Conservation (phyloP, 2,797 vertebrate genomes). For the Pelochelys cantorii region DNA sequence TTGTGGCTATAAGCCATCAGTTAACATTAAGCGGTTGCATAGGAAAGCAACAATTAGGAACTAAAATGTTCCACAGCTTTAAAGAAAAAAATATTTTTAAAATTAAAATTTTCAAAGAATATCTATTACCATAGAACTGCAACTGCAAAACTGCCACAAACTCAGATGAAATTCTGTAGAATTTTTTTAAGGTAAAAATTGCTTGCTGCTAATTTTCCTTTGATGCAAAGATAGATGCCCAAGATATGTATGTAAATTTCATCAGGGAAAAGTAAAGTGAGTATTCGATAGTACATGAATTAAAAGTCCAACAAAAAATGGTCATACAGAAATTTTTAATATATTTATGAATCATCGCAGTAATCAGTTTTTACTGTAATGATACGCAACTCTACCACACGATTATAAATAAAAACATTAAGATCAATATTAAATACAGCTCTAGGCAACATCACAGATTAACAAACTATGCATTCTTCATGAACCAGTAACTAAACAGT, state of each 20-base stretch:
- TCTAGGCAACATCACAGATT: constrained; percentile 88
- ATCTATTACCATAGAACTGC: fast-evolving
- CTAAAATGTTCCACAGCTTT: background rate
- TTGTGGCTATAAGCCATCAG: background rate
- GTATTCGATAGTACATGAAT: constrained; percentile 5
- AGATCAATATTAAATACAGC: constrained; percentile 89
- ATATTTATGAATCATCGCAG: constrained; percentile 87
- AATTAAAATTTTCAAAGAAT: background rate
- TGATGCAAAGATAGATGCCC: background rate
- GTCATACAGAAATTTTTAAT: constrained; percentile 83
- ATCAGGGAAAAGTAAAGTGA: background rate
- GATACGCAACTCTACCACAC: constrained; percentile 90
- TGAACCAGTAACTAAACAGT: constrained; percentile 81
- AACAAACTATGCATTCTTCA: constrained; percentile 86
- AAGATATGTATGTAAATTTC: background rate
- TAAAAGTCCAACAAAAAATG: constrained; percentile 69
- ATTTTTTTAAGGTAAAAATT: background rate
- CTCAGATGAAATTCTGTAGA: background rate
- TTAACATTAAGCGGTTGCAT: background rate
- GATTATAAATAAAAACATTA: constrained; percentile 91
- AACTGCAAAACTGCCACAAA: background rate
- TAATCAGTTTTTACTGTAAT: constrained; percentile 87
- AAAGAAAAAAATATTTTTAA: background rate
- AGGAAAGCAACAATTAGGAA: background rate
- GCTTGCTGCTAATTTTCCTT: background rate